Conservation (phyloP, 2,797 vertebrate species). For the Ataeniobius toweri region DNA sequence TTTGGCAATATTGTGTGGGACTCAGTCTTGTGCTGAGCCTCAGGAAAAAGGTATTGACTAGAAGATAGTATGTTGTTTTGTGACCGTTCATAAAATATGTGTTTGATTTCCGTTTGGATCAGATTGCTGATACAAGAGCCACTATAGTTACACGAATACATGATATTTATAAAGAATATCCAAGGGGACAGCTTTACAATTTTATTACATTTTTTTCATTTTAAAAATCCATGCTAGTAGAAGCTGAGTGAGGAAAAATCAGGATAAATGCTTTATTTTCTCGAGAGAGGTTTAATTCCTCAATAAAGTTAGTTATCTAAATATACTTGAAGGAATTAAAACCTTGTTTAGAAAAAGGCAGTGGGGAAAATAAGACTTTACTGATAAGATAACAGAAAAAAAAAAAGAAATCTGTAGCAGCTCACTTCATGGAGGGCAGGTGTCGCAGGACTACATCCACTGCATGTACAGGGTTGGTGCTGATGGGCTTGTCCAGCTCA, state of each 20-base stretch:
- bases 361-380: background rate
- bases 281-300: background rate
- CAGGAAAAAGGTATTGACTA: conserved; percentile 37
- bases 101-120: conserved; percentile 67
- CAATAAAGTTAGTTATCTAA: background rate
- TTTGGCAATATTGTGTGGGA: conserved; percentile 34
- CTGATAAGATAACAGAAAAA: background rate
- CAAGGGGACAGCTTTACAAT: conserved; percentile 9
- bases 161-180: conserved; percentile 27
- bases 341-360: background rate
- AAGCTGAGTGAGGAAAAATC: background rate
- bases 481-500: conserved; percentile 99
- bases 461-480: conserved; percentile 99
- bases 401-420: background rate
- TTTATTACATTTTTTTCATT: conserved; percentile 6
- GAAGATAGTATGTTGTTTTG: conserved; percentile 13
- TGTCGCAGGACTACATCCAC: conserved; percentile 98
- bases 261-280: background rate
- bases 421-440: conserved; percentile 99
- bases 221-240: background rate
- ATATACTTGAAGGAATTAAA: background rate
- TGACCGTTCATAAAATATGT: conserved; percentile 15
- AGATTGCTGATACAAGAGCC: conserved; percentile 36
- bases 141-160: conserved; percentile 38
- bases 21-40: conserved; percentile 24